Evolutionary conservation across 35 echinoderm and acorn worm species (phyloP).

Genomic region (Strongylocentrotus purpuratus): DNA sequence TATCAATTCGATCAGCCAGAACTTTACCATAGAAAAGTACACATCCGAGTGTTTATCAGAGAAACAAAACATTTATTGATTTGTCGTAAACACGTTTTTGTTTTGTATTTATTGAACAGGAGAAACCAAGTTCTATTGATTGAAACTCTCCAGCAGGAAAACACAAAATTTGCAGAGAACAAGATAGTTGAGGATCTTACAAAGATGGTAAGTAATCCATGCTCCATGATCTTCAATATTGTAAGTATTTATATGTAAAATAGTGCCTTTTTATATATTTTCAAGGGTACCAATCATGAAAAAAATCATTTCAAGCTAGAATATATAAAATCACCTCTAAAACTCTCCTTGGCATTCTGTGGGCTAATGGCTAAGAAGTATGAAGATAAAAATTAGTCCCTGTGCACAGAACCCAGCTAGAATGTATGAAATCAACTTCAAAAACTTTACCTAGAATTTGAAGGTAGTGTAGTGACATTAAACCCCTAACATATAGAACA

Average conservation of each 20-base stretch:
- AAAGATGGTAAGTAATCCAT: constrained; percentile 62
- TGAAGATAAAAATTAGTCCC: too few species aligned
- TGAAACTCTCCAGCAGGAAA: constrained; percentile 95
- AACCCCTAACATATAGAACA: too few species aligned
- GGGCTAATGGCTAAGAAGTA: too few species aligned
- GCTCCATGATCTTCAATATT: neutral
- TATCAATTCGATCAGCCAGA: too few species aligned
- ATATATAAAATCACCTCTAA: neutral
- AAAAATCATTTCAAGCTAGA: neutral
- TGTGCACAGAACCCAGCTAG: too few species aligned
- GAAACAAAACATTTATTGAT: neutral
- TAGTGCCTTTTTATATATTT: neutral
- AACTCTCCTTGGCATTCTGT: neutral
- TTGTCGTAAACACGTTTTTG: neutral
- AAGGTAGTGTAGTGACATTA: too few species aligned
- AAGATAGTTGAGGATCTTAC: constrained; percentile 73
- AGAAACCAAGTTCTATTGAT: constrained; percentile 86
- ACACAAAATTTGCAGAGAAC: constrained; percentile 84
- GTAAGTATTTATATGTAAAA: neutral
- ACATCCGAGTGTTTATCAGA: neutral
- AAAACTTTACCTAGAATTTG: too few species aligned
- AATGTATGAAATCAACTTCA: too few species aligned
- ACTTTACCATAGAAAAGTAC: neutral
- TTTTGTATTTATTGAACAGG: constrained; percentile 51
- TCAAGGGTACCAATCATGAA: neutral